Percentiles rank a stretch among this genome's conserved stretches.
These are phyloP conservation scores for Pharmacophagus antenor DNA, from an alignment of 2,888 invertebrate genomes.

Conservation along the genomic window DNA sequence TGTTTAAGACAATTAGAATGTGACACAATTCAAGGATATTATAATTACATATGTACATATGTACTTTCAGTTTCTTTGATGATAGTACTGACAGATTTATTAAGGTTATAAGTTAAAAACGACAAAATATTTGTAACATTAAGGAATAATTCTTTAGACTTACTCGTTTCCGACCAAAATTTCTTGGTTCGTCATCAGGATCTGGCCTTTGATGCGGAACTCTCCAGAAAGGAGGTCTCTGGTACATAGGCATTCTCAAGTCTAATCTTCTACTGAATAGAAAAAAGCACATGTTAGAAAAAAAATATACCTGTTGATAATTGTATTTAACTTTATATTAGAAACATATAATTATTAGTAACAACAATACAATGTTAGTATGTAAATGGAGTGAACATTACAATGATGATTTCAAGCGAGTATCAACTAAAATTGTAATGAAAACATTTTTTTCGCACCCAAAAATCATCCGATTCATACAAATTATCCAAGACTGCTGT, in stretches of 20 bases:
- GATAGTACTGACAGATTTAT: slow-evolving; percentile 22
- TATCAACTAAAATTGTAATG: slow-evolving; percentile 5
- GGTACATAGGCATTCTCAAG: slow-evolving; percentile 75
- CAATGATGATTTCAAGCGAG: neutral
- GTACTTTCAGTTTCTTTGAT: slow-evolving; percentile 28
- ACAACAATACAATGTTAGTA: slow-evolving; percentile 29
- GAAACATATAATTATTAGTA: slow-evolving; percentile 14
- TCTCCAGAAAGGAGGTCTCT: slow-evolving; percentile 84
- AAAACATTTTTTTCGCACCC: slow-evolving; percentile 33
- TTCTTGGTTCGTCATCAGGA: slow-evolving; percentile 65
- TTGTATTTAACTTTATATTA: slow-evolving; percentile 4
- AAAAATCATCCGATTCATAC: slow-evolving; percentile 30
- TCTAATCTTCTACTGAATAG: slow-evolving; percentile 41
- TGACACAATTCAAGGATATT: slow-evolving; percentile 14
- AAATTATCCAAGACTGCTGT: slow-evolving; percentile 39
- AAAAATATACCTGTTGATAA: neutral
- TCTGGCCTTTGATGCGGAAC: slow-evolving; percentile 70
- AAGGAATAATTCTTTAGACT: slow-evolving; percentile 5
- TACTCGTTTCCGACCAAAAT: slow-evolving; percentile 49
- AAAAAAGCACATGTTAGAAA: slow-evolving; percentile 29
- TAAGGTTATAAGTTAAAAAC: slow-evolving; percentile 13
- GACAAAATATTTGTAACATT: slow-evolving; percentile 4
- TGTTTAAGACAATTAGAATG: slow-evolving; percentile 20
- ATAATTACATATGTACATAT: slow-evolving; percentile 24
- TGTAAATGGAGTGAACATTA: too few relatives aligned